Evolutionary conservation across 2,113 vertebrate genomes (phyloP), one percentile per base, ranked within the genome.

Genomic region (Limanda limanda): DNA sequence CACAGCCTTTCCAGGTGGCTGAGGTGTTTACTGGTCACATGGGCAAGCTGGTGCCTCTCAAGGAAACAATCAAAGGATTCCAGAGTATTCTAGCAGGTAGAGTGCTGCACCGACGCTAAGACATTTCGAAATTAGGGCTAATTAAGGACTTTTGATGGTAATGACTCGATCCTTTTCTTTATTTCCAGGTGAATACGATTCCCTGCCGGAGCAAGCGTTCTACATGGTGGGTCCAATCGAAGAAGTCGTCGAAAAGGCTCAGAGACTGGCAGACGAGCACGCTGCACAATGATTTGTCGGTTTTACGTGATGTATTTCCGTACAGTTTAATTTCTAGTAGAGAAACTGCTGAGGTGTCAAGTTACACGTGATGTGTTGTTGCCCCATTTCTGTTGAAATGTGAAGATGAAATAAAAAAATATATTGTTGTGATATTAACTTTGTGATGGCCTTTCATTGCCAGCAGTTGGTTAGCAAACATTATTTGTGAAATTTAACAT

Each of bases 221-320:
- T 99, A 98, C 92, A 98, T 98, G 98, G 97, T 99, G 62, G 98
- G 98, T 31, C 95, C 97, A 78, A 98, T 99, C 63, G 97, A 99
- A 89, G 97, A 99, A 85, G 97, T 97, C 1, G 77, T 85, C 25
- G 65, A 84, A 10, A 79, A 90, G 65, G 74, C 85, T 31, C 69
- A 87, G 62, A 89, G 84, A 63, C 61, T 72, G 55, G 74, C 85
- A 56, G 81, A 86, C 20, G 83, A 88, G 4, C 77, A 31, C 31
- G 1, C 31, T 27, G 25, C 25, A n/a, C 25, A 27, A 7, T 7
- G 31, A 31, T 31, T 31, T 31, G 31, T 31, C 5, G 5, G 31
- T 31, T 31, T 31, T 31, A 31, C 6, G 31, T 7, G 31, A 31
- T 31, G 7, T 1, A 31, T 55, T 78, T 81, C 85, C 91, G 84